Base-by-base conservation (phyloP, 2,113 vertebrate species). In the Ellobius talpinus region DNA sequence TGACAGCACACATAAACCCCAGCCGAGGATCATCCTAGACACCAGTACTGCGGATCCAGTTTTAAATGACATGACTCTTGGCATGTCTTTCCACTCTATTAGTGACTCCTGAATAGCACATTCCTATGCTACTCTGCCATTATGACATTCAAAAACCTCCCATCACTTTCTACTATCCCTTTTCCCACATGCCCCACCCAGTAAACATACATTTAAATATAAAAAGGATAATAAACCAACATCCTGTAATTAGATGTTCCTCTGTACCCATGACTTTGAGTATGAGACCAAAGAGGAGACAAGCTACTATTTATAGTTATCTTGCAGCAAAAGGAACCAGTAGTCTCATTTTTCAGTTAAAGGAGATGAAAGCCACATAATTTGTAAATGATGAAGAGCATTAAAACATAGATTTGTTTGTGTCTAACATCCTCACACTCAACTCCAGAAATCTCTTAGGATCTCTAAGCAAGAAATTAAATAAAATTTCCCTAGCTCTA, bases 331-430 rank as follows among this genome's bases (percentile, higher is more conserved):
- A 63, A 55, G 33, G 17, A 23, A 82, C 31, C 31, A 42, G 11
- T 16, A 65, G 31, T 74, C 31, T 89, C 52, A 63, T 78, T 94
- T 89, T 93, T 91, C 70, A 92, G 47, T 39, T 10, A 33, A 91
- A 76, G 68, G 87, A 89, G 12, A 19, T 17, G 26, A 90, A 65
- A 96, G 12, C 23, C 39, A 91, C 33, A 50, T 76, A 89, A 73
- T 68, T 79, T 17, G 4, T 77, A 89, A 66, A 23, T 68, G 68
- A 94, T 24, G 50, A 63, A 33, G 77, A 36, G 77, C 70, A 63
- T 45, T 93, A 52, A 85, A 66, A 52, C 39, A 52, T 10, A 76
- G 23, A 73, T 39, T 3, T 70, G 24, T 21, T 63, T 73, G 50
- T 88, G 42, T 63, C 73, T 16, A 90, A 52, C 6, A 76, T 21